Evolutionary conservation across 2,113 vertebrate genomes (phyloP), one percentile per base, ranked within the genome.

Genomic region (Eidolon helvum): DNA sequence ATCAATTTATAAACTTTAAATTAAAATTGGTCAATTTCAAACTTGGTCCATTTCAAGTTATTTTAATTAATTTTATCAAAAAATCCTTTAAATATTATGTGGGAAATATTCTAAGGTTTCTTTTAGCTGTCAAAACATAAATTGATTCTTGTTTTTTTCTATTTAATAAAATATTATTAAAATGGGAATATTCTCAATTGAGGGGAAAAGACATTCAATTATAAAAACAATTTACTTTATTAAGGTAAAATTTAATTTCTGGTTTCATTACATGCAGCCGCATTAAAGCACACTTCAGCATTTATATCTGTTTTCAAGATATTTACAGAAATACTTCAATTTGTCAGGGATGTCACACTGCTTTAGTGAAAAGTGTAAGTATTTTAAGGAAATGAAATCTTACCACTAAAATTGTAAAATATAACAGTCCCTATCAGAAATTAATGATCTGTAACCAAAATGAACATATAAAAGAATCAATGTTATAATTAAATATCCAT

Each of bases 151-250:
- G 84, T 97, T 98, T 96, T 92, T 94, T 96, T 86, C 77, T 43
- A 57, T 93, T 96, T 38, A 96, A 85, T 87, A 30, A 95, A 98
- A 97, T 89, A n/a, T 91, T 98, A 98, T 97, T 97, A 97, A 98
- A 97, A 94, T 80, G 14, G 43, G 72, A 71, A 97, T 50, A 91
- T 88, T 97, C 86, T 83, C 92, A 94, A 91, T n/a, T 88, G 87
- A 97, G 24, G 12, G 0, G 0, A 16, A 2, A 97, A 78, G 14
- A 71, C 57, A 95, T 93, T 94, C 90, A 97, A 97, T 98, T 97
- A 98, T 98, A 50, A 97, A 98, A 95, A 68, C 38, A 82, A 97
- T 97, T 85, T 91, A 86, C 90, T 94, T 96, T 74, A 98, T 97
- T 96, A 94, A 97, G 74, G 96, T 97, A 94, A 97, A 96, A 96